Evolutionary conservation across 1,140 invertebrate species (phyloP).

Genomic region (Magallana gigas): DNA sequence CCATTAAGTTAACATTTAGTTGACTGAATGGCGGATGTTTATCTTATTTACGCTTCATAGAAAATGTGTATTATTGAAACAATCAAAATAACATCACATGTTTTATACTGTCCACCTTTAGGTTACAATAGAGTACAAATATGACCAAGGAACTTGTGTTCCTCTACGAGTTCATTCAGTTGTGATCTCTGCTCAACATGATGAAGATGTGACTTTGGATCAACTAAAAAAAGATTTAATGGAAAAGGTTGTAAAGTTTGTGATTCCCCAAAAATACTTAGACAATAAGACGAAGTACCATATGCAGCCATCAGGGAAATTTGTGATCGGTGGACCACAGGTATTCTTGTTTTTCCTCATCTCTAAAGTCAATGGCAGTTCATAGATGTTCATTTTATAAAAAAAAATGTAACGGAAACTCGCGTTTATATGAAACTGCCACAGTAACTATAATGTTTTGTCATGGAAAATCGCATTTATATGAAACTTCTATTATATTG

Average conservation of each 20-base stretch:
- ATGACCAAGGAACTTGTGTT: conserved; percentile 86
- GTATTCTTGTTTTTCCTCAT: conserved; percentile 79
- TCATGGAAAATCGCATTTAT: too few species aligned
- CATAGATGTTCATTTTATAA: too few species aligned
- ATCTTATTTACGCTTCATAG: background rate
- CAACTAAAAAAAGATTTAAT: conserved; percentile 91
- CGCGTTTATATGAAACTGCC: too few species aligned
- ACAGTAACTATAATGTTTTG: background rate
- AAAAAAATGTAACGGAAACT: too few species aligned
- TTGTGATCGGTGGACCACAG: conserved; percentile 96
- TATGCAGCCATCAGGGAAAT: conserved; percentile 97
- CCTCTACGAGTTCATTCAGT: conserved; percentile 97
- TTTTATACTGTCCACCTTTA: conserved; percentile 54
- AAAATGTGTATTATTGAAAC: too few species aligned
- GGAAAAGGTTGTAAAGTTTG: conserved; percentile 94
- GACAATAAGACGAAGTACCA: conserved; percentile 95
- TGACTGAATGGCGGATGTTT: too few species aligned
- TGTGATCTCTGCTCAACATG: conserved; percentile 97
- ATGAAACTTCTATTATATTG: background rate
- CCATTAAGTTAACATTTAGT: background rate
- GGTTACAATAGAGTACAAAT: conserved; percentile 81
- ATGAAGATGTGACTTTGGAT: conserved; percentile 93
- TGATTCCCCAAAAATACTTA: conserved; percentile 95
- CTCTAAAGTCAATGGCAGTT: too few species aligned
- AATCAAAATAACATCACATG: too few species aligned